Evolutionary conservation across 1,140 invertebrate genomes (phyloP), one percentile per base, ranked within the genome.

Genomic region (Macrobrachium nipponense): DNA sequence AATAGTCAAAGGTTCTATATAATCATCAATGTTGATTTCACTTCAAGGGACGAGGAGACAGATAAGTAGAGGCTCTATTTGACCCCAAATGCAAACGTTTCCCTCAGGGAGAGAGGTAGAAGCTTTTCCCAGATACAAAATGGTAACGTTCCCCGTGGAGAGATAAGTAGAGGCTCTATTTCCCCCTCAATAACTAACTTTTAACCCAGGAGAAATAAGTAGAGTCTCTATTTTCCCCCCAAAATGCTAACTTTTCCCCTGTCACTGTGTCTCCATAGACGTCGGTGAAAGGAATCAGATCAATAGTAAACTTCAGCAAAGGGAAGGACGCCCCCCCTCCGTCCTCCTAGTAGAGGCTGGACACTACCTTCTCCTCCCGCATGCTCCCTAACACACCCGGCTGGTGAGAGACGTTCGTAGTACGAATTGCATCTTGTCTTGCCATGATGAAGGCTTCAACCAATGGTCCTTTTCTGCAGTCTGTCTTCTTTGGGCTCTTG

Each of bases 261-360:
- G 68, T 70, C 23, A 15, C 7, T 79, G n/a, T 58, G 18, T 78
- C 76, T 61, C 76, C 72, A 61, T 87, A 87, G 85, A 87, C 85
- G 10, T 87, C 85, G 80, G 85, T 87, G 85, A 87, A 75, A 79
- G 85, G 85, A 61, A 87, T 87, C 80, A 81, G 85, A 66, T 87
- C 85, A 70, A 87, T 87, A 81, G 85, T 87, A 60, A 68, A 87
- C 85, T 87, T 87, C 85, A 87, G 85, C 85, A 87, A 87, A 87
- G 85, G 85, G 73, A 86, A 80, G 86, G 88, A 83, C 78, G 80
- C 68, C 27, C 86, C 82, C 81, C 83, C 77, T 80, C 82, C 80
- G 18, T 68, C 80, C 77, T 88, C 80, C 77, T 88, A 86, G 83
- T 77, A 86, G 84, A 61, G 77, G 72, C 68, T 86, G 84, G 77